Conservation (phyloP, 2,113 vertebrate genomes). For the Podarcis cretensis region DNA sequence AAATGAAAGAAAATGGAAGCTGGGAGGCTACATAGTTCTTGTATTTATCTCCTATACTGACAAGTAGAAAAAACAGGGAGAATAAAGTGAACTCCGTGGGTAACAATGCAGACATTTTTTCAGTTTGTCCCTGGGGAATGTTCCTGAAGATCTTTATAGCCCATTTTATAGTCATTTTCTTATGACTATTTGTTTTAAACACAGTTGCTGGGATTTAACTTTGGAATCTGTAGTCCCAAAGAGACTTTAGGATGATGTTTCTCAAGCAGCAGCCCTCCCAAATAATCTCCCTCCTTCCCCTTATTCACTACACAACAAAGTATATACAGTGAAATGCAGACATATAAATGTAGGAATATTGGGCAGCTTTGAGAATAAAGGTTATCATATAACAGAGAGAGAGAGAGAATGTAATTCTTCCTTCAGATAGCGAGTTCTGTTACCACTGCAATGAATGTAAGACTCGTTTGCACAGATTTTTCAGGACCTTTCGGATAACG, state of each 20-base stretch:
- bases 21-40: not conserved
- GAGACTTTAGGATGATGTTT: not conserved
- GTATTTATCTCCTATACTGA: not conserved
- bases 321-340: not conserved
- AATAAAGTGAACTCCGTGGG: constrained; percentile 76
- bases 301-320: not conserved
- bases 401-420: not conserved
- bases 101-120: constrained; percentile 61
- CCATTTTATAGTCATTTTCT: constrained; percentile 49
- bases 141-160: constrained; percentile 38
- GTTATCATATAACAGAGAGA: not conserved
- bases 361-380: not conserved
- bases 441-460: not conserved
- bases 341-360: not conserved
- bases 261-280: not conserved
- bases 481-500: not conserved
- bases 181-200: constrained; percentile 8
- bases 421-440: not conserved
- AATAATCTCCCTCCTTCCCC: too few relatives aligned
- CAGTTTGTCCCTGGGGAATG: constrained; percentile 20
- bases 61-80: constrained; percentile 30
- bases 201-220: not conserved
- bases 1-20: constrained; percentile 3
- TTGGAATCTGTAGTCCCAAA: not conserved
- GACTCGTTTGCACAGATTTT: not conserved